Conservation (phyloP, 2,113 vertebrate species). For the Rhinoderma darwinii region DNA sequence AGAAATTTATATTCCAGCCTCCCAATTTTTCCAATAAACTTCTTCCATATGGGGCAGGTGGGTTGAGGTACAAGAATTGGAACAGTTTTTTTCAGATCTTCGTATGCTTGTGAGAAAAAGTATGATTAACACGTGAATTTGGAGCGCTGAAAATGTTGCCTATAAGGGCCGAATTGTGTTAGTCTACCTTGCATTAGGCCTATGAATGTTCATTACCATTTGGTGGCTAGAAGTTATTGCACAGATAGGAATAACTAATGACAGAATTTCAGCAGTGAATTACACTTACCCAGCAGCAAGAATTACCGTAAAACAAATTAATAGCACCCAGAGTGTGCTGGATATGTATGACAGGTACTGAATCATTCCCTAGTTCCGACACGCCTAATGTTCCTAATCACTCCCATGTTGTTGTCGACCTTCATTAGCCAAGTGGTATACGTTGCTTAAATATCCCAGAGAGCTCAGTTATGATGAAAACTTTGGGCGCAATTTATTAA, state of each 20-base stretch:
- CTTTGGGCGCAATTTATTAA: too few relatives aligned
- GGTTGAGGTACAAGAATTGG: neutral
- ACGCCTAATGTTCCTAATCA: neutral
- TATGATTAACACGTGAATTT: neutral
- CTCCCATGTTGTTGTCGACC: neutral
- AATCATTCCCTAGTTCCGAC: slow-evolving; percentile 2
- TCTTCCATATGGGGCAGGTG: neutral
- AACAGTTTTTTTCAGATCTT: neutral
- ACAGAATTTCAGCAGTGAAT: slow-evolving; percentile 6
- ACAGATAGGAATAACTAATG: neutral
- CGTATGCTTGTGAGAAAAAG: neutral
- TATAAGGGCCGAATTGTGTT: neutral
- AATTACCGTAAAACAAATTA: neutral
- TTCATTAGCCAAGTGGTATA: slow-evolving; percentile 3
- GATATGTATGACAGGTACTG: neutral
- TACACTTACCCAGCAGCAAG: slow-evolving; percentile 6
- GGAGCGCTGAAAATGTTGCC: neutral
- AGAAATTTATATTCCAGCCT: too few relatives aligned
- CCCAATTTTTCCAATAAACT: neutral
- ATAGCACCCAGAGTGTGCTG: neutral
- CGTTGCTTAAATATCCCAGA: neutral
- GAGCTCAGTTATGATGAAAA: too few relatives aligned
- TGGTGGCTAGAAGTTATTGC: neutral
- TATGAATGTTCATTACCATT: neutral
- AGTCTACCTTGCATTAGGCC: neutral